These are phyloP conservation scores for Aldrovandia affinis DNA, from an alignment of 2,797 vertebrate species.

Conservation along the genomic window DNA sequence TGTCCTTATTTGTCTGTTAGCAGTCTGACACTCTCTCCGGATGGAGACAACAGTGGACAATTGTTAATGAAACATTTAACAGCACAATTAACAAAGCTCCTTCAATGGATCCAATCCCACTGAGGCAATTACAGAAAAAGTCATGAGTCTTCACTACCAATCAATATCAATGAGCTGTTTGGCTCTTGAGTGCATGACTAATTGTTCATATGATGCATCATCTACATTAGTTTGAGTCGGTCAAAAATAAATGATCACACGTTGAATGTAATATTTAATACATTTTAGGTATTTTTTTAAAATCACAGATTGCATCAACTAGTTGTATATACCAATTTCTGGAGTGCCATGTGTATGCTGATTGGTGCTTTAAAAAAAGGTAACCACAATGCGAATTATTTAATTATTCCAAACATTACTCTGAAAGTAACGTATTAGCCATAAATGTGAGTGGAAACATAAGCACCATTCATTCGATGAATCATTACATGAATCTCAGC, in stretches of 20 bases:
- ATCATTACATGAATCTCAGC: neutral
- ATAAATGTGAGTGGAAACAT: neutral
- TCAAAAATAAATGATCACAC: neutral
- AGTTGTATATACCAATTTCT: too few species aligned
- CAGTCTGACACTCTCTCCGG: neutral
- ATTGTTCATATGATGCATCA: neutral
- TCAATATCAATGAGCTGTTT: neutral
- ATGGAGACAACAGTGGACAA: neutral
- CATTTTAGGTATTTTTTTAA: too few species aligned
- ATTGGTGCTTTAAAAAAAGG: too few species aligned
- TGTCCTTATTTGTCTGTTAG: too few species aligned
- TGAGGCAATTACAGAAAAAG: too few species aligned
- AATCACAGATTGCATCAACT: too few species aligned
- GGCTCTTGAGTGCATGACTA: neutral
- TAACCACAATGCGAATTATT: too few species aligned
- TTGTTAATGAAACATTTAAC: neutral
- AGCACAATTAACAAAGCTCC: neutral
- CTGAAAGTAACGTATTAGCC: neutral
- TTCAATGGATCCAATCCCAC: neutral
- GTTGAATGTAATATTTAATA: neutral
- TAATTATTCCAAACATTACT: too few species aligned
- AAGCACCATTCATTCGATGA: too few species aligned
- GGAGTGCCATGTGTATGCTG: too few species aligned
- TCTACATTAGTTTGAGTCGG: neutral
- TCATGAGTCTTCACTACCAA: neutral